Conservation (phyloP, 2,113 vertebrate genomes). For the Phainopepla nitens region DNA sequence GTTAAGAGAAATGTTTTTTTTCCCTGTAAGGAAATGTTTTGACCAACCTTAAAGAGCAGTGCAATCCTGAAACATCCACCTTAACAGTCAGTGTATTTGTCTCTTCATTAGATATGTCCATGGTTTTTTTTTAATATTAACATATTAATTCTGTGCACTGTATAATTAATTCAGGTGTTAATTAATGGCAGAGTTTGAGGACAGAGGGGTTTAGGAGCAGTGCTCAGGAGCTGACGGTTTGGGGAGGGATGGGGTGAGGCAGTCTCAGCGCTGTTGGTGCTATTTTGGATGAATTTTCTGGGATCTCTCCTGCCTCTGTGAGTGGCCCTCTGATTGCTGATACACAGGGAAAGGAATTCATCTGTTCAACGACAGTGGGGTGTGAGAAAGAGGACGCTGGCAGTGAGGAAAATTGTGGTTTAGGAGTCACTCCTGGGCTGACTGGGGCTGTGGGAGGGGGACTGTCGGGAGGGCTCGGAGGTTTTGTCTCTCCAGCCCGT, state of each 20-base stretch:
- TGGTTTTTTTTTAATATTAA: neutral
- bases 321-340: neutral
- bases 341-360: no score
- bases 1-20: neutral
- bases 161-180: rapidly evolving
- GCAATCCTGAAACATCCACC: neutral
- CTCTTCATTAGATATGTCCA: neutral
- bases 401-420: rapidly evolving
- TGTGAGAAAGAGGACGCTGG: neutral
- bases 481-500: neutral
- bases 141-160: rapidly evolving
- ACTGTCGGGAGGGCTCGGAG: neutral
- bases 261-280: rapidly evolving
- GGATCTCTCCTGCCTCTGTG: rapidly evolving
- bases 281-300: neutral
- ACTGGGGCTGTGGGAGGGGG: rapidly evolving
- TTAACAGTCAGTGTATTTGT: rapidly evolving
- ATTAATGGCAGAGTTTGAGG: rapidly evolving
- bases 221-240: rapidly evolving
- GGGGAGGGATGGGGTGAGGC: neutral
- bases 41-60: rapidly evolving
- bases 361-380: rapidly evolving
- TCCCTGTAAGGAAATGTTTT: neutral
- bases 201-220: rapidly evolving
- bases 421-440: rapidly evolving